A percentile compares a stretch with the other conserved stretches of the same genome.
Evolutionary conservation across 1,140 invertebrate genomes (phyloP).

Genomic region (Zaprionus ghesquierei): DNA sequence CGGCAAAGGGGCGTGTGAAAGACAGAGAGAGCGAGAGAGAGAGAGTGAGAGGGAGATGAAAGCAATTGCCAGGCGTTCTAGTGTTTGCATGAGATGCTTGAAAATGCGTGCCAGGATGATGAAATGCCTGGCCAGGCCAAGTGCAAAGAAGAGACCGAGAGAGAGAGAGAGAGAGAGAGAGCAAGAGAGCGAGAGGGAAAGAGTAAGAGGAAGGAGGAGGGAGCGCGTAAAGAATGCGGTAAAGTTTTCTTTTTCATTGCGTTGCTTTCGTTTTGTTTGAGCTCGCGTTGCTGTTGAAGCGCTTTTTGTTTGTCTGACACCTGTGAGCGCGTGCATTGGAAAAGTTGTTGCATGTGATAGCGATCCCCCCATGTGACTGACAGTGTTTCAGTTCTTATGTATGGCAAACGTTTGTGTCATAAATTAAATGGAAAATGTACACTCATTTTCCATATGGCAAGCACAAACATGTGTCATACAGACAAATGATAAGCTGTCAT

Average conservation of each 20-base stretch:
- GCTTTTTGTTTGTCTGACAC: constrained; percentile 24
- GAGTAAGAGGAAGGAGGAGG: background rate
- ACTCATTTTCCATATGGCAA: background rate
- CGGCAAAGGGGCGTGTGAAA: background rate
- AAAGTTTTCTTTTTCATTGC: constrained; percentile 61
- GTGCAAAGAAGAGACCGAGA: background rate
- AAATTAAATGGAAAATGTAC: background rate
- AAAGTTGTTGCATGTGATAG: constrained; percentile 17
- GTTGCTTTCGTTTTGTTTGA: constrained; percentile 11
- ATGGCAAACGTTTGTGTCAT: background rate
- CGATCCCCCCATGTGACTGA: background rate
- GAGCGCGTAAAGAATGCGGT: constrained; percentile 29
- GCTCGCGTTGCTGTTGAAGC: constrained; percentile 7
- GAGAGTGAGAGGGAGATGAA: background rate
- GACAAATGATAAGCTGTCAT: background rate
- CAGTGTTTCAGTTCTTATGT: background rate
- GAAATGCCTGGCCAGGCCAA: constrained; percentile 22
- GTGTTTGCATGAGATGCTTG: constrained; percentile 64
- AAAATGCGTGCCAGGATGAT: constrained; percentile 59
- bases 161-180: background rate
- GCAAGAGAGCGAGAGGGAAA: background rate
- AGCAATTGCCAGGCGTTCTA: constrained; percentile 28
- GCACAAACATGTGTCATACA: background rate
- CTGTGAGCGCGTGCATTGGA: constrained; percentile 23
- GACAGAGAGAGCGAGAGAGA: background rate